Percentiles rank a stretch among this genome's conserved stretches.
phyloP scores from a whole-genome alignment of 2,888 invertebrate genomes.

The Pyrrhosoma nymphula region DNA sequence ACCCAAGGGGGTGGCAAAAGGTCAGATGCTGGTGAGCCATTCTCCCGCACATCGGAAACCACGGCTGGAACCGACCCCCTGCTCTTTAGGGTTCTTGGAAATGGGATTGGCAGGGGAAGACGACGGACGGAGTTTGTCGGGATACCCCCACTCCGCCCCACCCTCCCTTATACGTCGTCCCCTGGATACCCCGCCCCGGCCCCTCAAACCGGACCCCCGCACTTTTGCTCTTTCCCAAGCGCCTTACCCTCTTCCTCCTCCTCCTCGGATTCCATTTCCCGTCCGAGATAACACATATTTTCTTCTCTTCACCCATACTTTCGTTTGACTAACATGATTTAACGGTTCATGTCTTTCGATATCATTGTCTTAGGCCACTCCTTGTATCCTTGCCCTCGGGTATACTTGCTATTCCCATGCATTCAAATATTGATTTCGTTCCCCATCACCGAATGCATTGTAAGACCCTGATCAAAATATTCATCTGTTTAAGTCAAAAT shows the following conservation, averaged over 20 bases:
- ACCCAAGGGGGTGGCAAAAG: not conserved
- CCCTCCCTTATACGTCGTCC: not conserved
- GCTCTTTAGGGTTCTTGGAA: not conserved
- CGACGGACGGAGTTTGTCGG: not conserved
- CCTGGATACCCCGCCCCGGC: not conserved
- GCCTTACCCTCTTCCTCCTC: not conserved
- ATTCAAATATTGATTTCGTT: no score
- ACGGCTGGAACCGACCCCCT: not conserved
- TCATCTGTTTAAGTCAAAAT: no score
- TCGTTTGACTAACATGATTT: no score
- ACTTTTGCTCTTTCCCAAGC: not conserved
- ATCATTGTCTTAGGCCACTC: no score
- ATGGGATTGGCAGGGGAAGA: slow-evolving; percentile 17
- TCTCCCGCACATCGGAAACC: not conserved
- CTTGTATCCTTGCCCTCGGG: no score
- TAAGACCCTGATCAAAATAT: no score
- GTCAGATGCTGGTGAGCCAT: not conserved
- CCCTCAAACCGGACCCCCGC: not conserved
- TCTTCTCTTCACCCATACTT: not conserved
- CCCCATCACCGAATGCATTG: no score
- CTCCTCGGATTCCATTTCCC: not conserved
- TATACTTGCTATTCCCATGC: no score
- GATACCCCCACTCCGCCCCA: not conserved
- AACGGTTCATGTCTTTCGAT: no score
- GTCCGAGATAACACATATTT: not conserved